phyloP scores from a whole-genome alignment of 2,888 invertebrate species.

The Caenorhabditis macrosperma region DNA sequence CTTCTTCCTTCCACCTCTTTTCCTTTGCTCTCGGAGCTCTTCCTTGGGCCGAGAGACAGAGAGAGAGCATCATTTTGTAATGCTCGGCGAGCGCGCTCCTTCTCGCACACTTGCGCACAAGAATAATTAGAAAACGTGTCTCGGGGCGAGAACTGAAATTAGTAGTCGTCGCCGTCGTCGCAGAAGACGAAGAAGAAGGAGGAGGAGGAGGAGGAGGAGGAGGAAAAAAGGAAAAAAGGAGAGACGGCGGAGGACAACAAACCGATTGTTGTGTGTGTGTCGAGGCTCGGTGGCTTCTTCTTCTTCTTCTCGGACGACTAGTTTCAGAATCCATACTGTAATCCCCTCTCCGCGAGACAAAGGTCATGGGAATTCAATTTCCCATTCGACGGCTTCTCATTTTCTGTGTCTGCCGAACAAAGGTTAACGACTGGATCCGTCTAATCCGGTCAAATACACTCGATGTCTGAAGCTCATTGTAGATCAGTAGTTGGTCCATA shows the following conservation, averaged over 20 bases:
- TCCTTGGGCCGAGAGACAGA: no score
- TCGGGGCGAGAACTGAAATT: constrained; percentile 53
- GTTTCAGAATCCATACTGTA: constrained; percentile 17
- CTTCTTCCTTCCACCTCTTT: background rate
- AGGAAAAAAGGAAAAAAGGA: background rate
- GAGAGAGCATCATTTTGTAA: constrained; percentile 50
- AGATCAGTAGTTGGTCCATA: no score
- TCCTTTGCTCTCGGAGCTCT: background rate
- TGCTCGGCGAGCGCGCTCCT: constrained; percentile 47
- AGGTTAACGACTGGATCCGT: no score
- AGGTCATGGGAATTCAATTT: constrained; percentile 3
- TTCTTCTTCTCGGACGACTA: no score
- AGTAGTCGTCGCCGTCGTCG: constrained; percentile 44
- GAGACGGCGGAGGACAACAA: constrained; percentile 14
- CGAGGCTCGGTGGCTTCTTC: constrained; percentile 12
- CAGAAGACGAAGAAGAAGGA: constrained; percentile 15
- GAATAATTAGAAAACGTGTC: constrained; percentile 59
- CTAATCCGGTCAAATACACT: no score
- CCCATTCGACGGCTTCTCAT: background rate
- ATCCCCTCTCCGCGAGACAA: background rate
- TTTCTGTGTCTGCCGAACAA: background rate
- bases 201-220: background rate
- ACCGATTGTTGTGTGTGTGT: constrained; percentile 42
- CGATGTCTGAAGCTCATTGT: no score
- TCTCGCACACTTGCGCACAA: constrained; percentile 41